A percentile compares a stretch with the other conserved stretches of the same genome.
Conservation (phyloP, 2,888 invertebrate genomes). For the Acrocyrtus sp. region DNA sequence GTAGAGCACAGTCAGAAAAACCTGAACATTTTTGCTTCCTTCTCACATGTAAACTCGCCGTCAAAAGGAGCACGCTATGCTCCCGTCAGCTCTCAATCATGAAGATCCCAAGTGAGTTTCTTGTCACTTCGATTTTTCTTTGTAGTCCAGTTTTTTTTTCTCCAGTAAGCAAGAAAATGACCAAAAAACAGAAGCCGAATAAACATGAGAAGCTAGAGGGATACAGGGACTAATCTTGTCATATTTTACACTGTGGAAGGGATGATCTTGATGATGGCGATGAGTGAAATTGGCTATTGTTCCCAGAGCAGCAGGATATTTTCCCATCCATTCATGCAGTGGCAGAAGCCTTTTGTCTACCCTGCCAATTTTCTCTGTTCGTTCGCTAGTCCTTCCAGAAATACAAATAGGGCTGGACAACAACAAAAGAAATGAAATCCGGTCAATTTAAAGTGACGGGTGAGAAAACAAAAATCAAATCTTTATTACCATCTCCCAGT, state of each 20-base stretch:
- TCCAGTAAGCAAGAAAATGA: no score
- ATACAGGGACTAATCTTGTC: no score
- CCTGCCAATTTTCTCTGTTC: no score
- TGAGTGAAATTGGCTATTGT: slow-evolving; percentile 51
- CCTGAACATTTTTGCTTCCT: no score
- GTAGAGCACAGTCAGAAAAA: no score
- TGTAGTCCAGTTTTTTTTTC: no score
- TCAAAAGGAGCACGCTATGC: slow-evolving; percentile 6
- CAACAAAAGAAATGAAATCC: slow-evolving; percentile 10
- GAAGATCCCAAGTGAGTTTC: slow-evolving; percentile 19
- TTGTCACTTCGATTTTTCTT: slow-evolving; percentile 38
- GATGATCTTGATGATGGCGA: slow-evolving; percentile 4
- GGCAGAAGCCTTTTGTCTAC: no score
- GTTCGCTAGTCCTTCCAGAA: not conserved
- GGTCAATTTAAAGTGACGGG: slow-evolving; percentile 39
- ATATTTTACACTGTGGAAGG: no score
- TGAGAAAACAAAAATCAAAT: slow-evolving; percentile 40
- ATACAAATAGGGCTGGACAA: not conserved
- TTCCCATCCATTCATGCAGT: no score
- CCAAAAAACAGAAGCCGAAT: no score
- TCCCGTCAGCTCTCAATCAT: no score
- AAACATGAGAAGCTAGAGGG: no score
- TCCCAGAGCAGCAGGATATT: slow-evolving; percentile 34
- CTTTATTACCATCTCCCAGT: slow-evolving; percentile 33
- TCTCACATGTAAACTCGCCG: not conserved